phyloP scores from a whole-genome alignment of 2,113 vertebrate genomes.

The Arizona elegans region DNA sequence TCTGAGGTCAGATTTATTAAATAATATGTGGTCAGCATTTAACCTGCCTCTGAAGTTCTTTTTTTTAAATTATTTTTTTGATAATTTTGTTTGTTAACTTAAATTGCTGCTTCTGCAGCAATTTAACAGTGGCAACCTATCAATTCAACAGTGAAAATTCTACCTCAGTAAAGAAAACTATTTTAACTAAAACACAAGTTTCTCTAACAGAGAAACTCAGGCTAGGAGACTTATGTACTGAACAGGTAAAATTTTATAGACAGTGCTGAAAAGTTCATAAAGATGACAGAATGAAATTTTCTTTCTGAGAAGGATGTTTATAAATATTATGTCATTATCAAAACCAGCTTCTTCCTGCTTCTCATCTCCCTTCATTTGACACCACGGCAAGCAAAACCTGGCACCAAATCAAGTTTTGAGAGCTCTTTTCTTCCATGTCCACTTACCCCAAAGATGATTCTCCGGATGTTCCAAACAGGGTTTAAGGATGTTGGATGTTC shows the following conservation, averaged over 20 bases:
- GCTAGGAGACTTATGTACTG: not conserved
- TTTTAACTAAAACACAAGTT: not conserved
- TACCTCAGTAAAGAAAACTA: not conserved
- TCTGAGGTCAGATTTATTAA: not conserved
- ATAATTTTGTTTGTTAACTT: not conserved
- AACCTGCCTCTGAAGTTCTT: not conserved
- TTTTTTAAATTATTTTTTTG: not conserved
- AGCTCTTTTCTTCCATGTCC: not conserved
- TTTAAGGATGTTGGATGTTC: not conserved
- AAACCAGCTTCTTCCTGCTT: not conserved
- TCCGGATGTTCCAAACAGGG: not conserved
- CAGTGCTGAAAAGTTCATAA: not conserved
- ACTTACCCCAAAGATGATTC: not conserved
- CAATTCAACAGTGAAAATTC: not conserved
- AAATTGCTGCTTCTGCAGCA: not conserved
- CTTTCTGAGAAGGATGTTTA: not conserved
- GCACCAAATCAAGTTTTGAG: not conserved
- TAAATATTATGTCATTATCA: not conserved
- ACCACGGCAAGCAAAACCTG: not conserved
- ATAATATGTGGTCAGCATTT: not conserved
- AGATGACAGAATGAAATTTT: not conserved
- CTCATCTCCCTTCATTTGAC: not conserved
- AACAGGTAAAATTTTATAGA: not conserved
- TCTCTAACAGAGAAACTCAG: not conserved
- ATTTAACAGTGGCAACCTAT: not conserved